Conservation (phyloP, 2,797 vertebrate genomes). For the Sebastes aleutianus region DNA sequence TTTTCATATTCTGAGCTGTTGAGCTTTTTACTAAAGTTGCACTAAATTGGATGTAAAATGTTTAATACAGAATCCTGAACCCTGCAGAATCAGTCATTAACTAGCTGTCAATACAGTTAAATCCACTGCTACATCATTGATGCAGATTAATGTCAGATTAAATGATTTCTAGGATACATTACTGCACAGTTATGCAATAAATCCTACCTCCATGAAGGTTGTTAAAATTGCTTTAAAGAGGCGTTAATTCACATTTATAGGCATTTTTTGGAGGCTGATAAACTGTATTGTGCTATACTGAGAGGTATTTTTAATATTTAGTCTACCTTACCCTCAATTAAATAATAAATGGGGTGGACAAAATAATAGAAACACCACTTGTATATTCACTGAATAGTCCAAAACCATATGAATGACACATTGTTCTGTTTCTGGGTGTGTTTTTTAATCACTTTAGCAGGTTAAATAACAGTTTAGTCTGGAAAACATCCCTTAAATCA, state of each 20-base stretch:
- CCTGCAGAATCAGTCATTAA: neutral
- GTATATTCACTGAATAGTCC: neutral
- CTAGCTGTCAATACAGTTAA: neutral
- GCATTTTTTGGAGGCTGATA: too few species aligned
- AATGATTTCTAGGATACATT: neutral
- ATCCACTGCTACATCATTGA: neutral
- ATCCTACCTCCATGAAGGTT: neutral
- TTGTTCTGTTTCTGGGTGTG: neutral
- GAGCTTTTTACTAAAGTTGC: too few species aligned
- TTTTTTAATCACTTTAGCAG: neutral
- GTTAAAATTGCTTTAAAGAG: neutral
- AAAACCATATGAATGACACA: neutral
- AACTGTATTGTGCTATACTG: too few species aligned
- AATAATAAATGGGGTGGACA: neutral
- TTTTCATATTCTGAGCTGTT: neutral
- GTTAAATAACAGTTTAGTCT: neutral
- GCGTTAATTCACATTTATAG: neutral
- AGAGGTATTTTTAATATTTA: neutral
- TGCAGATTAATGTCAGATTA: too few species aligned
- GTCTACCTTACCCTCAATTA: rapidly evolving
- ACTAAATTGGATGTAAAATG: neutral
- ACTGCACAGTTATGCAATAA: neutral
- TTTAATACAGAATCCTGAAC: neutral
- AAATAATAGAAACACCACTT: neutral
- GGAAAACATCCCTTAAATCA: rapidly evolving